Evolutionary conservation across 2,888 invertebrate species (phyloP).

Genomic region (Seira musarum): DNA sequence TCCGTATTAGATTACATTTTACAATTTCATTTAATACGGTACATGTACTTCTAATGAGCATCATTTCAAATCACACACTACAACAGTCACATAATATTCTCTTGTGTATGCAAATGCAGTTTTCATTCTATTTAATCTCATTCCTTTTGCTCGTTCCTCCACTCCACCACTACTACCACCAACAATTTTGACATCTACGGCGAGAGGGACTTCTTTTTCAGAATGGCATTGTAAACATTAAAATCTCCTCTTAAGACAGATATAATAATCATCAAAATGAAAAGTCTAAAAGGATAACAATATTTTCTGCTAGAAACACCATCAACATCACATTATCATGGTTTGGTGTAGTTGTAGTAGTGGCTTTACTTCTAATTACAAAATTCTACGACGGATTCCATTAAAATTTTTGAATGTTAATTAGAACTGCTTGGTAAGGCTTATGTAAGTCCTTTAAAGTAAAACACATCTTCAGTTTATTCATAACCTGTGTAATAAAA

Average conservation of each 20-base stretch:
- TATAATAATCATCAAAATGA: constrained; percentile 7
- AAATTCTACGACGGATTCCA: background rate
- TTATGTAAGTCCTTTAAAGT: too few species aligned
- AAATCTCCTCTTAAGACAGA: background rate
- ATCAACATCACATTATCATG: background rate
- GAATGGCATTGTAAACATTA: background rate
- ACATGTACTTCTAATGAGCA: constrained; percentile 60
- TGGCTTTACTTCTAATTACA: too few species aligned
- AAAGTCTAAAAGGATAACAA: background rate
- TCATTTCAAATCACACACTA: constrained; percentile 42
- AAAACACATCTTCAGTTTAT: too few species aligned
- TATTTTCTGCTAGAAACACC: constrained; percentile 1
- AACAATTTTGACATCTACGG: background rate
- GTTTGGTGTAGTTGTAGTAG: background rate
- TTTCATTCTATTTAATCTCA: constrained; percentile 8
- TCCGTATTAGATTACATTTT: constrained; percentile 52
- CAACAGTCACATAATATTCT: background rate
- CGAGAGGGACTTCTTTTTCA: background rate
- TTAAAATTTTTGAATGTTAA: background rate
- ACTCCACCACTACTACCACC: background rate
- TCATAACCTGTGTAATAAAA: too few species aligned
- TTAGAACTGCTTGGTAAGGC: too few species aligned
- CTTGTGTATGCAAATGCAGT: constrained; percentile 7
- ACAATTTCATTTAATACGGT: constrained; percentile 51
- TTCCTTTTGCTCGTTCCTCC: background rate